phyloP scores from a whole-genome alignment of 2,113 vertebrate genomes.

The Trichomycterus rosablanca region DNA sequence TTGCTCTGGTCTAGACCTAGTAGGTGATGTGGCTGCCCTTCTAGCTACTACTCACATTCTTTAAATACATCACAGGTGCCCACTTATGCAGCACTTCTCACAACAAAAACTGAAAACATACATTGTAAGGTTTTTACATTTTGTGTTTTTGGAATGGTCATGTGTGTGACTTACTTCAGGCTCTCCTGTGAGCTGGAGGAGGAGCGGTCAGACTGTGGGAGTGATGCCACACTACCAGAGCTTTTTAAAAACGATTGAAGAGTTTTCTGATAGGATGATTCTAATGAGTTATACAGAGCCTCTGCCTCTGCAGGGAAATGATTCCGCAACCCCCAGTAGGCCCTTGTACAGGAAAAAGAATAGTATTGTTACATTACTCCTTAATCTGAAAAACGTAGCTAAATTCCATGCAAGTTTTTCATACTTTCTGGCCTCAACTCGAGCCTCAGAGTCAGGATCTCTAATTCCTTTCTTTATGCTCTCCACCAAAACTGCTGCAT shows the following conservation, averaged over 20 bases:
- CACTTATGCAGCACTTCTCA: no score
- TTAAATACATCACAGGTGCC: no score
- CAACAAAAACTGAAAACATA: no score
- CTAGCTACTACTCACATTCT: no score
- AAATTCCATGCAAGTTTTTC: slow-evolving; percentile 33
- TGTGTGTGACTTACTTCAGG: slow-evolving; percentile 79
- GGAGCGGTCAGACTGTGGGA: slow-evolving; percentile 95
- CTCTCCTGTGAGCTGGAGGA: slow-evolving; percentile 97
- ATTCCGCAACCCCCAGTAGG: slow-evolving; percentile 90
- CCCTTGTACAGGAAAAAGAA: slow-evolving; percentile 62
- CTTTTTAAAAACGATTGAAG: slow-evolving; percentile 87
- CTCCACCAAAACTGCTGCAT: slow-evolving; percentile 88
- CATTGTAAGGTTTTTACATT: no score
- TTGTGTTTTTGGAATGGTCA: neutral
- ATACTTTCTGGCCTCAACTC: slow-evolving; percentile 96
- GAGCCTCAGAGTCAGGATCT: slow-evolving; percentile 92
- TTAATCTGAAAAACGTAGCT: slow-evolving; percentile 9
- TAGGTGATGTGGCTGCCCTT: no score
- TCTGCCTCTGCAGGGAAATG: slow-evolving; percentile 88
- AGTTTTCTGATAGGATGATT: slow-evolving; percentile 87
- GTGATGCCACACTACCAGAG: slow-evolving; percentile 88
- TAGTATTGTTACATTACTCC: neutral
- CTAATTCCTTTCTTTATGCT: slow-evolving; percentile 96
- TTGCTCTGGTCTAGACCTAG: no score
- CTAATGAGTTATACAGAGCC: slow-evolving; percentile 86